A percentile compares a stretch with the other conserved stretches of the same genome.
Evolutionary conservation across 2,113 vertebrate genomes (phyloP).

Genomic region (Struthidea cinerea): DNA sequence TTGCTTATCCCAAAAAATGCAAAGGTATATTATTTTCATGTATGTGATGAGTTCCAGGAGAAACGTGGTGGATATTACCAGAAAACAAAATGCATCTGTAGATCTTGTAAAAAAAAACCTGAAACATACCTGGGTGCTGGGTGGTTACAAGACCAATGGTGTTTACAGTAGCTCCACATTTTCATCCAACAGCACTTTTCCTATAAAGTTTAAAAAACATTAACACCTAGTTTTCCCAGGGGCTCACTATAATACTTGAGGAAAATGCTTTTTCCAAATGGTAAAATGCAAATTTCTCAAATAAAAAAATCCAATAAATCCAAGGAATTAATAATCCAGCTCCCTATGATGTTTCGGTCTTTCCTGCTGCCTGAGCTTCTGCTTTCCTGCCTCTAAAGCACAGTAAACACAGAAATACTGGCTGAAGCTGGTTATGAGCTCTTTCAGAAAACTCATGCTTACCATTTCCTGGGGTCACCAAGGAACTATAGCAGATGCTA

Average conservation of each 20-base stretch:
- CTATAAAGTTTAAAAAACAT: neutral
- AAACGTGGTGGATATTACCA: neutral
- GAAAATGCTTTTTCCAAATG: neutral
- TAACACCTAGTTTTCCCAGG: neutral
- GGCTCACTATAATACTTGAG: neutral
- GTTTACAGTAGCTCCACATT: neutral
- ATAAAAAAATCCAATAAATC: neutral
- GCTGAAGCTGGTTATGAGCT: neutral
- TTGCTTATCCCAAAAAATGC: rapidly evolving
- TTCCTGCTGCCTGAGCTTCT: neutral
- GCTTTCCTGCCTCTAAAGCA: neutral
- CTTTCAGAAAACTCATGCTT: neutral
- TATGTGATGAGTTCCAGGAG: neutral
- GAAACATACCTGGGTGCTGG: rapidly evolving
- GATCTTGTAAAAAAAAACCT: neutral
- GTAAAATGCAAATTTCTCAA: neutral
- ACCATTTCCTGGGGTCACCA: rapidly evolving
- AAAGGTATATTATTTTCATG: neutral
- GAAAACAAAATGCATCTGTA: neutral
- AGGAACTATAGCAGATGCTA: neutral
- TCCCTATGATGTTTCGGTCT: neutral
- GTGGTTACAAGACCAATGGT: neutral
- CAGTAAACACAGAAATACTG: neutral
- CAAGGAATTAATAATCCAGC: neutral
- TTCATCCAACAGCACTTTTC: neutral